Evolutionary conservation across 35 echinoderm and acorn worm species (phyloP), one percentile per base, ranked within the genome.

Genomic region (Amphiura filiformis): DNA sequence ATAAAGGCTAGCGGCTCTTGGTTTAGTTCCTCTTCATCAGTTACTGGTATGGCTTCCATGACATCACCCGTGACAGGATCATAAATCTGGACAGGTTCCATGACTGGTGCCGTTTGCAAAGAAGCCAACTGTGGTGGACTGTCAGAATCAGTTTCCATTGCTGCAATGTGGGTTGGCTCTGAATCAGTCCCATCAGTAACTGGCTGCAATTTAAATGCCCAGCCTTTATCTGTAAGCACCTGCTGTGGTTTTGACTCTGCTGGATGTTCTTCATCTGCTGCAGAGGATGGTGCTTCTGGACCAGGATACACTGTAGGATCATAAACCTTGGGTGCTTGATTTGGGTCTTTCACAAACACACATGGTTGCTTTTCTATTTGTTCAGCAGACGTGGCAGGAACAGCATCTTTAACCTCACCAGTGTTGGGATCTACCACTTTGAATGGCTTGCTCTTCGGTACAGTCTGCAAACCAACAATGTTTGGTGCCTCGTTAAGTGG

Each of bases 341-440:
- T 52, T 11, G 7, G 44, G 20, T 52, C 44, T 20, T 52, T 52
- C 7, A 52, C 44, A 52, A 52, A 52, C 44, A 52, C 44, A 52
- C 44, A 52, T 52, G 44, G 44, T 52, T 52, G 7, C 7, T 52
- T 52, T 52, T 52, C 7, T 52, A 52, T 52, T 52, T 52, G 44
- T 11, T 52, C 44, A 52, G 20, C 44, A 52, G 7, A 11, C 44
- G 7, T 7, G 44, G 77, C 77, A 32, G 77, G 77, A 31, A 79
- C 36, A 79, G 77, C 77, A 35, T 79, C 26, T 37, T 22, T 79
- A 33, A 79, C 33, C 77, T 79, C 15, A 35, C 77, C 77, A 79
- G 77, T 79, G 22, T 18, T 79, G 18, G 77, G 77, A 79, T 79
- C 77, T 35, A 32, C 20, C 34, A 79, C 77, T 36, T 37, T 35